Conservation (phyloP, 2,797 vertebrate species). For the Lithobates pipiens region DNA sequence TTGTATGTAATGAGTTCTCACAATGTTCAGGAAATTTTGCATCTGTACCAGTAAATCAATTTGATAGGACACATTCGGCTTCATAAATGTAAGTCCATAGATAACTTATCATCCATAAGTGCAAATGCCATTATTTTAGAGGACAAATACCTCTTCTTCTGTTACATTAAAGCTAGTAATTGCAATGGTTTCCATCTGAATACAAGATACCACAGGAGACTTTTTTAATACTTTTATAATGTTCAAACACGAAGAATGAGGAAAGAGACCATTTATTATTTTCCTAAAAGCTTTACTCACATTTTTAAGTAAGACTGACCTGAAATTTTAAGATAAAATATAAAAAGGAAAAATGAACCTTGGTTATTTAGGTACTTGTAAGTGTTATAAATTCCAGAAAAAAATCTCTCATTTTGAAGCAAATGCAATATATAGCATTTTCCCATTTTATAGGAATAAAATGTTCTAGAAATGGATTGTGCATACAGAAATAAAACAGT, state of each 20-base stretch:
- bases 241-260: neutral
- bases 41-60: constrained; percentile 51
- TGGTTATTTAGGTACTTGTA: neutral
- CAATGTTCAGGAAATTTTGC: constrained; percentile 49
- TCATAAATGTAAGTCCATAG: constrained; percentile 32
- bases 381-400: too few species aligned
- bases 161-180: constrained; percentile 16
- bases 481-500: too few species aligned
- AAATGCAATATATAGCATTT: too few species aligned
- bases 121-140: constrained; percentile 39
- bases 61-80: constrained; percentile 42
- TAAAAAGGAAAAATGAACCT: neutral
- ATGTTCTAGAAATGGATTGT: too few species aligned
- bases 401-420: too few species aligned
- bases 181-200: neutral
- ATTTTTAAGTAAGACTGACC: neutral
- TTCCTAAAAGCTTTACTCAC: neutral
- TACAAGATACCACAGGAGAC: neutral
- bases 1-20: constrained; percentile 53
- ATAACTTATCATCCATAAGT: constrained; percentile 49
- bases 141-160: constrained; percentile 40
- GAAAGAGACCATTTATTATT: neutral
- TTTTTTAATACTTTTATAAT: neutral
- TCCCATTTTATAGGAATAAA: too few species aligned
- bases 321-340: neutral